These are phyloP conservation scores for Notoglanidium macrostoma DNA, from an alignment of 2,797 vertebrate species.

Conservation along the genomic window DNA sequence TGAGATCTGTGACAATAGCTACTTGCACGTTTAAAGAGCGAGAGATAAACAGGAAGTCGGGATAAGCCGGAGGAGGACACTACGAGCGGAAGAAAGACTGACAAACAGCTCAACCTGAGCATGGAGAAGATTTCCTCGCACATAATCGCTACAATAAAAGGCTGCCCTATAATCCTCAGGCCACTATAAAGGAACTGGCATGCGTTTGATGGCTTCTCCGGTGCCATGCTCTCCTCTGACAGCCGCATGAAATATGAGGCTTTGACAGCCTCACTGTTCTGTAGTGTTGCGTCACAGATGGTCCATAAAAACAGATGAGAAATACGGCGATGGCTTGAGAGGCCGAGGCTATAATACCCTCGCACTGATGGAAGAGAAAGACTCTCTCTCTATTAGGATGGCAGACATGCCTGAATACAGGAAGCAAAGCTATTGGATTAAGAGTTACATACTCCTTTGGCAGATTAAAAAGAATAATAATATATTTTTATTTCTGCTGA, in stretches of 20 bases:
- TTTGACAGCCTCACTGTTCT: slow-evolving; percentile 20
- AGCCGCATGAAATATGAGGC: slow-evolving; percentile 11
- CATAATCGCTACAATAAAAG: slow-evolving; percentile 28
- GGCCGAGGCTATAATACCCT: slow-evolving; percentile 9
- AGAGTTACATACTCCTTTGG: slow-evolving; percentile 27
- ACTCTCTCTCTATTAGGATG: slow-evolving; percentile 16
- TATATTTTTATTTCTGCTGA: slow-evolving; percentile 28
- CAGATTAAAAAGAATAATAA: slow-evolving; percentile 39
- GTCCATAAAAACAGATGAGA: slow-evolving; percentile 38
- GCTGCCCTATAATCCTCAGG: background rate
- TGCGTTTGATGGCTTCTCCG: background rate
- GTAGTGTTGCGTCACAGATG: slow-evolving; percentile 22
- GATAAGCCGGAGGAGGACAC: background rate
- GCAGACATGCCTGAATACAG: slow-evolving; percentile 11
- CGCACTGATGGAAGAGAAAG: slow-evolving; percentile 10
- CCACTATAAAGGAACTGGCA: background rate
- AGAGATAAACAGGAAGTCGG: background rate
- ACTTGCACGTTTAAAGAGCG: background rate
- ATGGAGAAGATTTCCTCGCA: slow-evolving; percentile 13
- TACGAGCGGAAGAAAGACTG: background rate
- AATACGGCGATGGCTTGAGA: slow-evolving; percentile 18
- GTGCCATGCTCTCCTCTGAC: background rate
- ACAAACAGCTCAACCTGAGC: slow-evolving; percentile 3
- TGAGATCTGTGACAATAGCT: slow-evolving; percentile 26
- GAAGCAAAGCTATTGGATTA: slow-evolving; percentile 9